phyloP scores from a whole-genome alignment of 2,888 invertebrate genomes.

The Agrotis exclamationis region DNA sequence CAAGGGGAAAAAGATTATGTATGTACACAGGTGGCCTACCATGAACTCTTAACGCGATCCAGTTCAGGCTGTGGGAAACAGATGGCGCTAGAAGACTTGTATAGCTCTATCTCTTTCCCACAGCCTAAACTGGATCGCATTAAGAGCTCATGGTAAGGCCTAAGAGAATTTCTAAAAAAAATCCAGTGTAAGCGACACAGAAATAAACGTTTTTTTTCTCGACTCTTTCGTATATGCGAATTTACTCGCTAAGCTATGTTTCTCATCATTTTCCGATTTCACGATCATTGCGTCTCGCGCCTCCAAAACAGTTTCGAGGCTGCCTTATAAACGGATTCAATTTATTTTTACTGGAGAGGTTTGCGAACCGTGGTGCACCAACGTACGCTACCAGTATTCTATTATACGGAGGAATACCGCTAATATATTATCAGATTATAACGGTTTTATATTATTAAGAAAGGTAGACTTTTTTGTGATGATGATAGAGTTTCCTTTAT shows the following conservation, averaged over 20 bases:
- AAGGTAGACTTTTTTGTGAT: background rate
- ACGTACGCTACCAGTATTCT: constrained; percentile 46
- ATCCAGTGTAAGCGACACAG: background rate
- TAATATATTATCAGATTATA: constrained; percentile 25
- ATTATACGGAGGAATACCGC: constrained; percentile 36
- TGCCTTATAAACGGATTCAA: constrained; percentile 58
- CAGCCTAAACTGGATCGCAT: too few species aligned
- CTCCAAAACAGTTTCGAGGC: constrained; percentile 48
- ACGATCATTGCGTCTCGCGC: constrained; percentile 53
- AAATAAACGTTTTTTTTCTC: constrained; percentile 19
- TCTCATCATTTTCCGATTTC: constrained; percentile 60
- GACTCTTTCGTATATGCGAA: constrained; percentile 27
- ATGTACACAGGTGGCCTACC: too few species aligned
- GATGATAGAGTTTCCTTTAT: too few species aligned
- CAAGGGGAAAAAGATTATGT: too few species aligned
- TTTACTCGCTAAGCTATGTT: constrained; percentile 45
- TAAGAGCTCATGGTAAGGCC: too few species aligned
- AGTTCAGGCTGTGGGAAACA: too few species aligned
- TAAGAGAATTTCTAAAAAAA: background rate
- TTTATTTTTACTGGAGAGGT: constrained; percentile 56
- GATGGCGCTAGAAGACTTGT: too few species aligned
- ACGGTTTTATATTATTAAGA: background rate
- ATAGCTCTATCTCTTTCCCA: too few species aligned
- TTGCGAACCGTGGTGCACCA: constrained; percentile 52
- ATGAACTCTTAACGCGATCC: too few species aligned